A percentile compares a stretch with the other conserved stretches of the same genome.
Evolutionary conservation across 2,113 vertebrate species (phyloP).

Genomic region (Barbus barbus): DNA sequence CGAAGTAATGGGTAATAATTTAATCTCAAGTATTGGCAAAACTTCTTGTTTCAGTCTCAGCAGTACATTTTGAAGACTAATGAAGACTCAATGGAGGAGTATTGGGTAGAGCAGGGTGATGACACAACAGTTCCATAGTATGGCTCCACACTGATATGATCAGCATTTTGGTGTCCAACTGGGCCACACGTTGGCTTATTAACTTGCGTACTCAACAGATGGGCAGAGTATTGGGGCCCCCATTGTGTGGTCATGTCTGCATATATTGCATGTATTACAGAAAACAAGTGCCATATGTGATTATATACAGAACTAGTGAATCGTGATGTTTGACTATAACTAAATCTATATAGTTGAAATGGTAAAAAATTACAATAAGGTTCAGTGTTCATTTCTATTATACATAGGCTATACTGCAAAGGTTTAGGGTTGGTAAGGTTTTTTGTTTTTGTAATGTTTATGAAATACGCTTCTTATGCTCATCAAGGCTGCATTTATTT

Average conservation of each 20-base stretch:
- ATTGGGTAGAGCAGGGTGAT: not conserved
- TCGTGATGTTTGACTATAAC: not conserved
- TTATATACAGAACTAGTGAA: too few species aligned
- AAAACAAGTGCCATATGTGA: too few species aligned
- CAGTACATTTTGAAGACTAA: not conserved
- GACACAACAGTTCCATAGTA: not conserved
- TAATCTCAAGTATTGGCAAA: not conserved
- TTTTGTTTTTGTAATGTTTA: too few species aligned
- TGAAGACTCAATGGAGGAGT: not conserved
- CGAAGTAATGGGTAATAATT: not conserved
- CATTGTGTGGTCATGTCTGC: slow-evolving; percentile 8
- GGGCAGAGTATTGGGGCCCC: slow-evolving; percentile 32
- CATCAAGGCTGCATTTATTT: too few species aligned
- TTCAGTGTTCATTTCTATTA: too few species aligned
- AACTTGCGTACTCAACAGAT: slow-evolving; percentile 57
- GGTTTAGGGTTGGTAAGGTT: too few species aligned
- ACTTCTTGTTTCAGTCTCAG: not conserved
- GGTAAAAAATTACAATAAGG: too few species aligned
- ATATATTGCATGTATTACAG: not conserved
- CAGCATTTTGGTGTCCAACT: slow-evolving; percentile 49
- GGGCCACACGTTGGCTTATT: slow-evolving; percentile 45
- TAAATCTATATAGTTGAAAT: too few species aligned
- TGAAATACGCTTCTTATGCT: not conserved
- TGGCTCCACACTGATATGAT: slow-evolving; percentile 37
- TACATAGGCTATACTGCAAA: too few species aligned